These are phyloP conservation scores for Cryptus viduatorius DNA, from an alignment of 2,888 invertebrate species.

Conservation along the genomic window DNA sequence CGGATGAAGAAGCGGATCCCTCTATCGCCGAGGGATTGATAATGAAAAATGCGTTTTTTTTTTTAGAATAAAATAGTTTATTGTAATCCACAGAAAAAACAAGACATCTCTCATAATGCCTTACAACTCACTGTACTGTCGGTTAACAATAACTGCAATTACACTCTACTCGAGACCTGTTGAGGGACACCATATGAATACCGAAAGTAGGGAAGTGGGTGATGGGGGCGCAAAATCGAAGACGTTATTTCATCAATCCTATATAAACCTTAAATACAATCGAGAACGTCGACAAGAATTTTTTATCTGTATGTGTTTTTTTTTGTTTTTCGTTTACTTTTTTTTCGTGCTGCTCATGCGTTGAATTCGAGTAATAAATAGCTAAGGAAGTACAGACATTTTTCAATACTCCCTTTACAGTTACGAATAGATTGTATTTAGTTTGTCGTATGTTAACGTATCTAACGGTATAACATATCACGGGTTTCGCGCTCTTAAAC, in stretches of 20 bases:
- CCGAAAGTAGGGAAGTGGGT: conserved; percentile 56
- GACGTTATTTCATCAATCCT: conserved; percentile 62
- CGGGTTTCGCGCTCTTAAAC: conserved; percentile 74
- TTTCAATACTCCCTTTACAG: conserved; percentile 64
- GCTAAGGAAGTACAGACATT: conserved; percentile 61
- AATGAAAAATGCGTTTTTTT: conserved; percentile 39
- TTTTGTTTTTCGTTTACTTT: conserved; percentile 26
- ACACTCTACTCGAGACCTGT: conserved; percentile 75
- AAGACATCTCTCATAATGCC: conserved; percentile 82
- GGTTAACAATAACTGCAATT: conserved; percentile 82
- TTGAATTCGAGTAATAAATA: conserved; percentile 64
- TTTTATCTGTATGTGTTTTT: conserved; percentile 50
- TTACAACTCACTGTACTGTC: conserved; percentile 83
- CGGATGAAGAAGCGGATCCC: too few species aligned
- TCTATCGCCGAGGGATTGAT: not conserved
- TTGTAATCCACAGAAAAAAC: conserved; percentile 84
- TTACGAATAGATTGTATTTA: conserved; percentile 73
- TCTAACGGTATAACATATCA: conserved; percentile 75
- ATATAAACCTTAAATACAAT: conserved; percentile 69
- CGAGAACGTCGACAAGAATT: conserved; percentile 70
- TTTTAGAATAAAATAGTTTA: conserved; percentile 85
- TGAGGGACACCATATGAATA: conserved; percentile 63
- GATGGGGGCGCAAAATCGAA: conserved; percentile 43
- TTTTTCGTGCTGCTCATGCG: conserved; percentile 47
- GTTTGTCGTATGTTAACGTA: conserved; percentile 71